Evolutionary conservation across 2,888 invertebrate genomes (phyloP), one percentile per base, ranked within the genome.

Genomic region (Drosophila differens): DNA sequence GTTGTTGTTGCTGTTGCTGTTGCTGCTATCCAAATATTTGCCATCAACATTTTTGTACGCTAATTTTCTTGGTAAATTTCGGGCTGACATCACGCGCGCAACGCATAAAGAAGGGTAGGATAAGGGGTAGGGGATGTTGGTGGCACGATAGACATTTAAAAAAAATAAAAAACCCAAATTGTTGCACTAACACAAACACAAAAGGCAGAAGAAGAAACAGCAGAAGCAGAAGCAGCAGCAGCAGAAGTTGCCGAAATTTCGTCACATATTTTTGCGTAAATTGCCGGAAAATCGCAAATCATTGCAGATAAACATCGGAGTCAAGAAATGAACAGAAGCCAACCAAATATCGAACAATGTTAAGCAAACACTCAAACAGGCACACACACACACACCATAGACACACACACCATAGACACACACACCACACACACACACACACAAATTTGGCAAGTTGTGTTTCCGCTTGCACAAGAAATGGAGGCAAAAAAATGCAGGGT

Each of bases 221-320:
- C 44, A 30, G 30, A 53, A 5, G 16, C 33, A 60, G 28, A 22
- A 47, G 47, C 4, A 25, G 7, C 4, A 25, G 7, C 0, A 39
- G 28, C 28, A 57, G 61, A 52, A 64, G 65, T 61, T 54, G 70
- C 70, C 64, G 65, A 85, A 85, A 91, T 89, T 90, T 89, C 89
- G 89, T 91, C 91, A 91, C 87, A 91, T 90, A 90, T 91, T 91
- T 89, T 91, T 82, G 85, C 82, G 89, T 83, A 87, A 91, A 91
- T 90, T 91, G 90, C 87, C 91, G 91, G 91, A 91, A 91, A 91
- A 91, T 91, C 89, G 87, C 90, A 91, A 84, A 89, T 90, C 87
- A 86, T 84, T 80, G 83, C 72, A 86, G 91, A 91, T 91, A 91
- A 91, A 91, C 89, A 91, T 91, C 91, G 85, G 74, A 85, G 85